These are phyloP conservation scores for Paelopatides confundens DNA, from an alignment of 53 echinoderm and acorn worm genomes.

Conservation along the genomic window DNA sequence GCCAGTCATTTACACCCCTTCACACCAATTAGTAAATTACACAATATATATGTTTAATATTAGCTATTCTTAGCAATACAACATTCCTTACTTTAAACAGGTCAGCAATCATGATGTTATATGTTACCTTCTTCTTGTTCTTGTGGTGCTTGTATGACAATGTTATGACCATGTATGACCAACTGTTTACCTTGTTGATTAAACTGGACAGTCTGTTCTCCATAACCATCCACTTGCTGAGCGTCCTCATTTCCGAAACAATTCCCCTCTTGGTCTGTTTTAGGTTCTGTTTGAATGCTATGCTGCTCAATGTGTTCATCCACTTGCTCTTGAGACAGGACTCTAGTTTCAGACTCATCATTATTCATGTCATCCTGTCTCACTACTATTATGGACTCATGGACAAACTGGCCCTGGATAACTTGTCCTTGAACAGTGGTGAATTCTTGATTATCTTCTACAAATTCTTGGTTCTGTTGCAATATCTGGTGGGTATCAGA, in stretches of 20 bases:
- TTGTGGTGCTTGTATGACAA: not conserved
- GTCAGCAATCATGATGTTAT: too few relatives aligned
- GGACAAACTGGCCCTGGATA: not conserved
- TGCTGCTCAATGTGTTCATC: not conserved
- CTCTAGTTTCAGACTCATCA: not conserved
- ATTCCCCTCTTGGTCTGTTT: not conserved
- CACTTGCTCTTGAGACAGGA: not conserved
- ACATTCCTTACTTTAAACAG: too few relatives aligned
- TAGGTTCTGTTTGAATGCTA: not conserved
- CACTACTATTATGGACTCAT: not conserved
- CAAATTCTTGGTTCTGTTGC: not conserved
- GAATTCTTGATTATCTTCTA: not conserved
- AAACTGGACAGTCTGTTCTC: not conserved
- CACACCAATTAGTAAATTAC: too few relatives aligned
- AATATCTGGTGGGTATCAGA: not conserved
- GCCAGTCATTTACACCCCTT: too few relatives aligned
- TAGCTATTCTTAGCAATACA: too few relatives aligned
- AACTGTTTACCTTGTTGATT: not conserved
- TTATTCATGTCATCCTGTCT: not conserved
- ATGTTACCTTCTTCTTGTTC: not conserved
- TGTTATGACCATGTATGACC: constrained; percentile 1
- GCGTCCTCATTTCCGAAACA: not conserved
- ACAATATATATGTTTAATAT: too few relatives aligned
- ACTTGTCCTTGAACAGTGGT: not conserved
- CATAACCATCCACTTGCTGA: not conserved